Evolutionary conservation across 2,797 vertebrate genomes (phyloP).

Genomic region (Trachops cirrhosus): DNA sequence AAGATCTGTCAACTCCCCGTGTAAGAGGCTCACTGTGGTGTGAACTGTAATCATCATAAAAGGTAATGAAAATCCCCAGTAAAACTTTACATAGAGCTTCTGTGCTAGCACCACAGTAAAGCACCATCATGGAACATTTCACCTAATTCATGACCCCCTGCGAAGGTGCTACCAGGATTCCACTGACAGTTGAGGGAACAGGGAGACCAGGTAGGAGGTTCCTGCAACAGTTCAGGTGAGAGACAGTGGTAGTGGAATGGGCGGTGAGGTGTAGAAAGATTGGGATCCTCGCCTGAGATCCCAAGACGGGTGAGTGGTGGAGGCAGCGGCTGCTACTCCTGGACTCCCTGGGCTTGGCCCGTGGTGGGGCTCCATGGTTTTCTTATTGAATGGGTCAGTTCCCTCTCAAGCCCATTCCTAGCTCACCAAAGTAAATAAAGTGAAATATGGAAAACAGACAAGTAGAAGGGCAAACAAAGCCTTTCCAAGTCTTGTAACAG

Average conservation of each 20-base stretch:
- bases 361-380: accelerated
- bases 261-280: accelerated
- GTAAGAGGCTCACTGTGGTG: neutral
- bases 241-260: neutral
- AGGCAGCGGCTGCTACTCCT: neutral
- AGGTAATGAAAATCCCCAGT: slow-evolving; percentile 6
- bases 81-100: neutral
- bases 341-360: neutral
- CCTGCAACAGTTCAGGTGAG: neutral
- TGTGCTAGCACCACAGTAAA: neutral
- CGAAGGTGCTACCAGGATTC: neutral
- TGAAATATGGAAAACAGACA: neutral
- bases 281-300: neutral
- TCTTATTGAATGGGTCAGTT: neutral
- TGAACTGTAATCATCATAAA: neutral
- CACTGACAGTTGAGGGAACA: neutral
- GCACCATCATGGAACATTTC: neutral
- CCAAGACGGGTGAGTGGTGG: neutral
- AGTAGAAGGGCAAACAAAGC: neutral
- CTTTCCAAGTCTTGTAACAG: neutral
- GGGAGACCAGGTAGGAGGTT: neutral
- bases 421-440: neutral
- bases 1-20: slow-evolving; percentile 32
- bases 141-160: neutral
- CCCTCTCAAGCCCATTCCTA: neutral